phyloP scores from a whole-genome alignment of 1,140 invertebrate species.

The Microplitis demolitor region DNA sequence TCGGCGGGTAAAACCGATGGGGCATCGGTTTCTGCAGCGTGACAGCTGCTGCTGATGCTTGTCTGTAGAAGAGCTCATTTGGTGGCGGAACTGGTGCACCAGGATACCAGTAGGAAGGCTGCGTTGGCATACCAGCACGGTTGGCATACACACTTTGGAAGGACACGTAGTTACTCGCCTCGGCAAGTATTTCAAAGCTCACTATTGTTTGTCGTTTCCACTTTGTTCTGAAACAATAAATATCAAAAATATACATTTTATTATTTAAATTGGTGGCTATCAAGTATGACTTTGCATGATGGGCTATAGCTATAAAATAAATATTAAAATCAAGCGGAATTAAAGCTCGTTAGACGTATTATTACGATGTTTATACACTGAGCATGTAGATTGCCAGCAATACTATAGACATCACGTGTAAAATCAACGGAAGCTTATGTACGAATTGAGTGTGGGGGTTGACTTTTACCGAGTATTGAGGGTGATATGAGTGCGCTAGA shows the following conservation, averaged over 20 bases:
- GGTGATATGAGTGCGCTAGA: too few relatives aligned
- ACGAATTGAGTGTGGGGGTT: constrained; percentile 15
- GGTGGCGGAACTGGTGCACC: constrained; percentile 68
- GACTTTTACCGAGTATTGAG: too few relatives aligned
- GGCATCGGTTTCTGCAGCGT: constrained; percentile 88
- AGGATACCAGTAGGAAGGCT: constrained; percentile 65
- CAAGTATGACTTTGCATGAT: too few relatives aligned
- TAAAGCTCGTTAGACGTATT: not conserved
- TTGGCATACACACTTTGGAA: constrained; percentile 90
- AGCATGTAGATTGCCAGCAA: not conserved
- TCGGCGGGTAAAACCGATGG: constrained; percentile 75
- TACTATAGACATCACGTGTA: constrained; percentile 28
- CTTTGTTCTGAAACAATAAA: constrained; percentile 83
- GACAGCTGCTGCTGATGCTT: constrained; percentile 69
- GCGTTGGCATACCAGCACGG: constrained; percentile 56
- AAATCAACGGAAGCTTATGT: constrained; percentile 28
- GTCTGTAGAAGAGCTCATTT: constrained; percentile 80
- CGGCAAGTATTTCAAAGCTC: constrained; percentile 91
- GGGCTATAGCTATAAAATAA: not conserved
- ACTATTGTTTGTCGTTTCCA: constrained; percentile 99
- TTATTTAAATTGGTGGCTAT: too few relatives aligned
- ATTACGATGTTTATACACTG: not conserved
- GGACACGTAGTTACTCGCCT: constrained; percentile 95
- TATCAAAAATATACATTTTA: not conserved
- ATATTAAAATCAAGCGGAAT: not conserved